Evolutionary conservation across 2,797 vertebrate genomes (phyloP), one percentile per base, ranked within the genome.

Genomic region (Pitangus sulphuratus): DNA sequence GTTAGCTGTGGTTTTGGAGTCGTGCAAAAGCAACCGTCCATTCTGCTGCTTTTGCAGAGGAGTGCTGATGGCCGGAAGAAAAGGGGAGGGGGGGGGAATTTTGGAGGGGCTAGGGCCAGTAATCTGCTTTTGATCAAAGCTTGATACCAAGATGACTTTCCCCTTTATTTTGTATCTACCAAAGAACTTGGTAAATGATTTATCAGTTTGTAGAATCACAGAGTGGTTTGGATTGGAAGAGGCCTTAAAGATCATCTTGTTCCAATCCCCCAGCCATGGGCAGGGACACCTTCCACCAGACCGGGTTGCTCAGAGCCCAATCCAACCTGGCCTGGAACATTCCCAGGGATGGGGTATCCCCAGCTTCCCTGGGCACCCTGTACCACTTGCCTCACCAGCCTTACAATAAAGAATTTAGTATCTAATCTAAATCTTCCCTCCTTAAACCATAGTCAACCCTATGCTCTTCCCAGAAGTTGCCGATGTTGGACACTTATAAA

Each of bases 1-100:
- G 93, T 21, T 15, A 3, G 5, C 76, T 89, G 94, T 81, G 96
- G 91, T 89, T 96, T 95, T 39, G 42, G 76, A 71, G 89, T 11
- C 1, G 5, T 93, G 91, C 0, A 4, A 93, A 75, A 66, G 78
- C 89, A 60, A 1, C 15, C 6, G 13, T 84, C 91, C 83, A 11
- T 81, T 57, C 76, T 30, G 68, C 91, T 68, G 91, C 84, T 33
- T 75, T 28, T 65, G 87, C 69, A 33, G 54, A 12, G 51, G 30
- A 39, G 61, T 2, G 58, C 20, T 60, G 81, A 48, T 1, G 0
- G 44, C 60, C 2, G 30, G 83, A 95, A 91, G 54, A 75, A 33
- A 42, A 64, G 71, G 50, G 50, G 4, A 3, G 39, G 48, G 45
- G 47, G 57, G 4, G 4, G 0, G 16, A 18, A 9, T 42, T 54